phyloP scores from a whole-genome alignment of 2,797 vertebrate species.

The Myioborus melanocephalus region DNA sequence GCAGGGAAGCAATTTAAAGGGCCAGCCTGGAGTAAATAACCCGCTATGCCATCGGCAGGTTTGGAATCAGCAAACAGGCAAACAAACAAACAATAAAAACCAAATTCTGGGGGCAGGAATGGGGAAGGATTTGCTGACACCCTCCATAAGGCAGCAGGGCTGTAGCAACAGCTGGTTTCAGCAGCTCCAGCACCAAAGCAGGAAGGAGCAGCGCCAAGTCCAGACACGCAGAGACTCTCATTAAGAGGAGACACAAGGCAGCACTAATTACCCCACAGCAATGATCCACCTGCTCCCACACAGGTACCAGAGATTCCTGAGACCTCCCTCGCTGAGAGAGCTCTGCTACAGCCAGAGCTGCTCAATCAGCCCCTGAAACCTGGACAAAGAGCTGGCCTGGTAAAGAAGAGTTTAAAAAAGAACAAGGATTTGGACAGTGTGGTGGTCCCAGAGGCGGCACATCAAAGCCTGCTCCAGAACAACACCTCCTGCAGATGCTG shows the following conservation, averaged over 20 bases:
- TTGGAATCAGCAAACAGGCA: neutral
- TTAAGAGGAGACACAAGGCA: neutral
- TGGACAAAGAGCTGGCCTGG: neutral
- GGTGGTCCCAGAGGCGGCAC: neutral
- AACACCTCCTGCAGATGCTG: neutral
- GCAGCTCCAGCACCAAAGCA: neutral
- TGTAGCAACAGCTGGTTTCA: neutral
- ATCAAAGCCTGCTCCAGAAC: neutral
- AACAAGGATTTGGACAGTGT: neutral
- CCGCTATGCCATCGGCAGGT: neutral
- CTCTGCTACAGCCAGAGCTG: neutral
- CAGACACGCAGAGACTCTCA: neutral
- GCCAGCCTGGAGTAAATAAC: neutral
- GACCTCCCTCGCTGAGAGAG: neutral
- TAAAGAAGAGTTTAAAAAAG: neutral
- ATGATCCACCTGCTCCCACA: neutral
- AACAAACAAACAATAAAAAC: neutral
- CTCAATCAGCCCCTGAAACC: neutral
- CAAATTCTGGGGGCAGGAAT: neutral
- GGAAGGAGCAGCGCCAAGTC: neutral
- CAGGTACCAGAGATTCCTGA: fast-evolving
- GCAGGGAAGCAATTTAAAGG: constrained; percentile 26
- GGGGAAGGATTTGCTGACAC: neutral
- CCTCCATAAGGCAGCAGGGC: neutral
- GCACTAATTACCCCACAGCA: neutral